Conservation (phyloP, 2,797 vertebrate species). For the Otolemur crassicaudatus region DNA sequence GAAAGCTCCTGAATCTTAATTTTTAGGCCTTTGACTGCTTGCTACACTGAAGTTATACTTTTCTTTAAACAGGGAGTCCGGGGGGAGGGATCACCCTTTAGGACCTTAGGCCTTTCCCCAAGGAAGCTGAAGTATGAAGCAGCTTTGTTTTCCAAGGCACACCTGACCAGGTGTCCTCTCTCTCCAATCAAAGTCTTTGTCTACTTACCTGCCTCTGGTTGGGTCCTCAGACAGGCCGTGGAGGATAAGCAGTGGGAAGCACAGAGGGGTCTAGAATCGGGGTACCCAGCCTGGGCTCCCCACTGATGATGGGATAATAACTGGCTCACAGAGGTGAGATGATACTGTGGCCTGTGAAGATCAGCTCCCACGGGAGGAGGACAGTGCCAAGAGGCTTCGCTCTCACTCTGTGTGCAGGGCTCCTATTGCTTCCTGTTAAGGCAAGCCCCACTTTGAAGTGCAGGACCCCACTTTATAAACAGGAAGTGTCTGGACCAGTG, state of each 20-base stretch:
- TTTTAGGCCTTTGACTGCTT: slow-evolving; percentile 1
- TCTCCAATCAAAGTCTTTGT: not conserved
- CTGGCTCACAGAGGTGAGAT: not conserved
- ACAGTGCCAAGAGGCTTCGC: not conserved
- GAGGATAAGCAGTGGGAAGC: not conserved
- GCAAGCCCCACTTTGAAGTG: slow-evolving; percentile 1
- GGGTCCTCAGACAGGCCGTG: not conserved
- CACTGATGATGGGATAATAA: not conserved
- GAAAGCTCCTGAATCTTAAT: not conserved
- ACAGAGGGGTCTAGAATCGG: not conserved
- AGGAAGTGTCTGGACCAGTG: slow-evolving; percentile 10
- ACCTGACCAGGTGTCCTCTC: not conserved
- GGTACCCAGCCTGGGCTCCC: not conserved
- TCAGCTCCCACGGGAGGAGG: not conserved
- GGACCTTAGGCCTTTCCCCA: not conserved
- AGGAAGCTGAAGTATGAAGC: not conserved
- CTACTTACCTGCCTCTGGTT: not conserved
- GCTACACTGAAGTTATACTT: not conserved
- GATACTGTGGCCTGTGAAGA: not conserved
- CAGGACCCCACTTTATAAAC: slow-evolving; percentile 45
- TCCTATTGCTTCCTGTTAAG: not conserved
- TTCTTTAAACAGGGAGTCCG: not conserved
- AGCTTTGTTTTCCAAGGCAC: not conserved
- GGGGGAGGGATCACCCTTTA: not conserved
- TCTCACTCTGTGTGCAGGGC: not conserved